Evolutionary conservation across 2,888 invertebrate genomes (phyloP).

Genomic region (Antitype chi): DNA sequence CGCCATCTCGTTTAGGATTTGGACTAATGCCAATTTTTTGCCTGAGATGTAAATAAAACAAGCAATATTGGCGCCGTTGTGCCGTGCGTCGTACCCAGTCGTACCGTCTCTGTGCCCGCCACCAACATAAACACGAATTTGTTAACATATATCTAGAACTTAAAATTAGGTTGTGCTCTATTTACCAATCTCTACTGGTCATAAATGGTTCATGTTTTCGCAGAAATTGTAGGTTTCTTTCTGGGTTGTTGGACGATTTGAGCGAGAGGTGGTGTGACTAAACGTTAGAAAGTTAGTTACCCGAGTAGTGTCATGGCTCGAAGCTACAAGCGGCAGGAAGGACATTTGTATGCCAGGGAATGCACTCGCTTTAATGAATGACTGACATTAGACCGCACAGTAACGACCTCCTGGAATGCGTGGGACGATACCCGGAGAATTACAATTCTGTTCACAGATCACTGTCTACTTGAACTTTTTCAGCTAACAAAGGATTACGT

Average conservation of each 20-base stretch:
- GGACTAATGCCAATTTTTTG: constrained; percentile 86
- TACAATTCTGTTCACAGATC: constrained; percentile 71
- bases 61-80: constrained; percentile 79
- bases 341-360: constrained; percentile 83
- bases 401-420: constrained; percentile 78
- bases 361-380: constrained; percentile 83
- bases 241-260: constrained; percentile 23
- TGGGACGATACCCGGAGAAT: constrained; percentile 74
- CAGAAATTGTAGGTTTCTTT: constrained; percentile 49
- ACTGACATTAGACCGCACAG: constrained; percentile 76
- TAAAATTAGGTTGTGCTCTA: constrained; percentile 68
- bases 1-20: constrained; percentile 74
- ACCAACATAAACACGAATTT: constrained; percentile 67
- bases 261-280: constrained; percentile 61
- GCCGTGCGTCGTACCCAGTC: constrained; percentile 58
- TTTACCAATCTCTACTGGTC: constrained; percentile 55
- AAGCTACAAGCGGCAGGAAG: constrained; percentile 72
- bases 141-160: constrained; percentile 75
- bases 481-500: constrained; percentile 65
- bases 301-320: constrained; percentile 56
- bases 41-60: constrained; percentile 84
- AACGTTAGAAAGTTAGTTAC: constrained; percentile 76
- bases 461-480: constrained; percentile 67
- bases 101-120: constrained; percentile 35
- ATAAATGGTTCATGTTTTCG: constrained; percentile 58